Conservation (phyloP, 2,888 invertebrate genomes). For the Dendrolimus pini region DNA sequence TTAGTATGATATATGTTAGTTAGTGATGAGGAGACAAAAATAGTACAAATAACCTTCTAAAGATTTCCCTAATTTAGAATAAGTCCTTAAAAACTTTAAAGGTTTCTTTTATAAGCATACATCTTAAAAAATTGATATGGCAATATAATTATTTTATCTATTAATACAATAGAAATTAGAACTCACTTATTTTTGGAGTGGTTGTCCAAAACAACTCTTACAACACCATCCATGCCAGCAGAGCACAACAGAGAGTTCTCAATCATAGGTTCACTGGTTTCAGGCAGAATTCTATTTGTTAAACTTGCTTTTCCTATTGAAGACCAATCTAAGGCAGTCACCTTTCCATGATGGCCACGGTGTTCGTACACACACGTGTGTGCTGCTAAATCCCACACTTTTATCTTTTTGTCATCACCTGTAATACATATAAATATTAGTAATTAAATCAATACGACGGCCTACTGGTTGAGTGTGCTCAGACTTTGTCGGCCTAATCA, state of each 20-base stretch:
- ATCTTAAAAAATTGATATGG: too few relatives aligned
- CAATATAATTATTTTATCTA: too few relatives aligned
- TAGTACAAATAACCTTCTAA: too few relatives aligned
- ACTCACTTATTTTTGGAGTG: conserved; percentile 60
- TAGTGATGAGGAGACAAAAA: too few relatives aligned
- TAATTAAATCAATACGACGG: too few relatives aligned
- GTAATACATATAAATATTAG: conserved; percentile 7
- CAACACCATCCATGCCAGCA: conserved; percentile 79
- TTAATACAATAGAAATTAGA: background rate
- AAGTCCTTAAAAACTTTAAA: too few relatives aligned
- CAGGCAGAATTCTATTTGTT: conserved; percentile 43
- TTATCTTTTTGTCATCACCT: conserved; percentile 83
- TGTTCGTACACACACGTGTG: conserved; percentile 80
- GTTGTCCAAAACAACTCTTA: conserved; percentile 81
- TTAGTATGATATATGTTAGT: too few relatives aligned
- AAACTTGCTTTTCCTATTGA: conserved; percentile 50
- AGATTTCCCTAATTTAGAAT: too few relatives aligned
- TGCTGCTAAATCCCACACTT: conserved; percentile 84
- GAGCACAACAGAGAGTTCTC: conserved; percentile 78
- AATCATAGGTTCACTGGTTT: conserved; percentile 35
- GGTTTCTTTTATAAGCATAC: too few relatives aligned
- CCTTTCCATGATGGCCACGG: conserved; percentile 78
- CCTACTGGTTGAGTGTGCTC: too few relatives aligned
- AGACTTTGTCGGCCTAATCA: too few relatives aligned
- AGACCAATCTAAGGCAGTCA: conserved; percentile 80